Evolutionary conservation across 2,888 invertebrate genomes (phyloP).

Genomic region (Acronicta alni): DNA sequence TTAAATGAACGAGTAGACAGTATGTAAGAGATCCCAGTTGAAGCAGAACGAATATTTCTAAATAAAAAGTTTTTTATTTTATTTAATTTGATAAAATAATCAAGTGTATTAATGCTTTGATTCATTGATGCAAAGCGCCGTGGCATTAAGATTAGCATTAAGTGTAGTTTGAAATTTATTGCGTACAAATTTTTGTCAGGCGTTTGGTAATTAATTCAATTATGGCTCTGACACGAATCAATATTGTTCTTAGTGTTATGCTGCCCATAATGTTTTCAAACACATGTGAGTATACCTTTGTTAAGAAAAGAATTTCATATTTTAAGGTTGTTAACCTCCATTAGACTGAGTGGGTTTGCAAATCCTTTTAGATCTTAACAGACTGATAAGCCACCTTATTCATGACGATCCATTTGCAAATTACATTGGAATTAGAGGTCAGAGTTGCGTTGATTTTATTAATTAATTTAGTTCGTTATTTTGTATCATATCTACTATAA

Average conservation of each 20-base stretch:
- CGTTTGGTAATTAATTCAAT: slow-evolving; percentile 45
- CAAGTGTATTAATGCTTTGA: slow-evolving; percentile 6
- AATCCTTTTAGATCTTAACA: slow-evolving; percentile 13
- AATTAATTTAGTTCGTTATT: no score
- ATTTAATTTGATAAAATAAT: slow-evolving; percentile 2
- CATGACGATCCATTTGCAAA: slow-evolving; percentile 1
- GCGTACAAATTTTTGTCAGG: slow-evolving; percentile 51
- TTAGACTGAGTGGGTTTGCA: slow-evolving; percentile 12
- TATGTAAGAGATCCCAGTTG: slow-evolving; percentile 58
- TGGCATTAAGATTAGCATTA: neutral
- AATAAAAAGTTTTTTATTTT: slow-evolving; percentile 24
- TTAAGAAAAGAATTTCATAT: neutral
- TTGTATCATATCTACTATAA: no score
- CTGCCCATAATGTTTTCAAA: slow-evolving; percentile 63
- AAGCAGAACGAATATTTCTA: slow-evolving; percentile 53
- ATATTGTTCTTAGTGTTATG: slow-evolving; percentile 61
- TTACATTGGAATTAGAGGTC: neutral
- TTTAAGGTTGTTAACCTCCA: slow-evolving; percentile 21
- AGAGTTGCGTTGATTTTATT: neutral
- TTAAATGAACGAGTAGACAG: slow-evolving; percentile 61
- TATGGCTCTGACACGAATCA: slow-evolving; percentile 32
- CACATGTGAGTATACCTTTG: slow-evolving; percentile 63
- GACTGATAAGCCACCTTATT: neutral
- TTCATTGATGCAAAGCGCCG: slow-evolving; percentile 23
- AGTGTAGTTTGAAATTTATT: slow-evolving; percentile 25